Evolutionary conservation across 2,888 invertebrate species (phyloP).

Genomic region (Folsomia manolachei): DNA sequence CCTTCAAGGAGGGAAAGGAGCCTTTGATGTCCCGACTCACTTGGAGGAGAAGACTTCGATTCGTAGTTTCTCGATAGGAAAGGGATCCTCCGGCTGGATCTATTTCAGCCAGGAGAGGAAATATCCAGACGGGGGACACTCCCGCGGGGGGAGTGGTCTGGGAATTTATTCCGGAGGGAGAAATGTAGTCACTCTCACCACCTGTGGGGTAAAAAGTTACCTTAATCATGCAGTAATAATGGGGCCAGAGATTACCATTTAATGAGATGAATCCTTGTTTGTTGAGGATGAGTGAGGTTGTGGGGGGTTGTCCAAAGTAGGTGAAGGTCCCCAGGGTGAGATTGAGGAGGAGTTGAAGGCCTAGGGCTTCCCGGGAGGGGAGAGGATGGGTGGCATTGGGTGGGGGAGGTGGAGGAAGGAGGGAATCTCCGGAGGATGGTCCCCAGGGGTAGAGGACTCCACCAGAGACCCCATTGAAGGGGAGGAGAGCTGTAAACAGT

Average conservation of each 20-base stretch:
- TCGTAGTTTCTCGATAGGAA: constrained; percentile 4
- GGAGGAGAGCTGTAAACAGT: not conserved
- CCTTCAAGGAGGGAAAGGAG: not conserved
- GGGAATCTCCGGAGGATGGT: not conserved
- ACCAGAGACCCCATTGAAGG: not conserved
- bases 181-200: not conserved
- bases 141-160: not conserved
- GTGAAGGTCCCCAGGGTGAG: not conserved
- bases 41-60: not conserved
- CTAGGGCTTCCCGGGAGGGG: no score
- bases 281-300: not conserved
- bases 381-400: not conserved
- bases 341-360: not conserved
- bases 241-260: no score
- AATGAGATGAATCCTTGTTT: not conserved
- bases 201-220: no score
- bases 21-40: not conserved
- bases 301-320: not conserved
- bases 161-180: not conserved
- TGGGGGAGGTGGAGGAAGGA: not conserved
- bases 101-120: not conserved
- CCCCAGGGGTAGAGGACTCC: not conserved
- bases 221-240: no score
- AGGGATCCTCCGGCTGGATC: not conserved
- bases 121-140: not conserved